Evolutionary conservation across 2,113 vertebrate species (phyloP).

Genomic region (Nyctereutes procyonoides): DNA sequence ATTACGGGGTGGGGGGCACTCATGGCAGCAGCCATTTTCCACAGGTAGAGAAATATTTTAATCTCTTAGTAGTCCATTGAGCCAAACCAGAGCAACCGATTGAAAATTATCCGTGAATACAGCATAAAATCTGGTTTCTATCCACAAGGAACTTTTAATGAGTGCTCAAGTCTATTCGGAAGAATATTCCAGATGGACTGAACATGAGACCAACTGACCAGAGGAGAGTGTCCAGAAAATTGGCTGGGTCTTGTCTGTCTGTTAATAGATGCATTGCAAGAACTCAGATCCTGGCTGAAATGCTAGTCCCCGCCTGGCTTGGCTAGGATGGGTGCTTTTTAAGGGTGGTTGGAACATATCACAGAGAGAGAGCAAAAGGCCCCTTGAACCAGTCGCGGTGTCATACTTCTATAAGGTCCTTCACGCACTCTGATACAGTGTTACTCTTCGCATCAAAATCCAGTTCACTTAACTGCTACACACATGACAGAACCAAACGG

Average conservation of each 20-base stretch:
- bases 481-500: not conserved
- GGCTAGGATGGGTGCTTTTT: not conserved
- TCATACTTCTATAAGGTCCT: not conserved
- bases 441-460: not conserved
- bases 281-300: not conserved
- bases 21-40: not conserved
- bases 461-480: not conserved
- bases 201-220: not conserved
- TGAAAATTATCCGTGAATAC: not conserved
- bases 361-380: not conserved
- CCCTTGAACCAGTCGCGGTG: not conserved
- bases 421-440: not conserved
- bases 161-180: not conserved
- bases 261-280: not conserved
- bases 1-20: rapidly evolving
- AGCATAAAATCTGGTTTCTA: not conserved
- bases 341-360: not conserved
- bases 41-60: not conserved
- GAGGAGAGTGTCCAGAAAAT: not conserved
- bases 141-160: not conserved
- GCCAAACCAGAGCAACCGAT: not conserved
- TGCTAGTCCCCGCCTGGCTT: not conserved
- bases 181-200: not conserved
- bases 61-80: not conserved
- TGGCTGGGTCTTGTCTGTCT: not conserved